A percentile compares a stretch with the other conserved stretches of the same genome.
These are phyloP conservation scores for Perccottus glenii DNA, from an alignment of 2,113 vertebrate genomes.

Conservation along the genomic window DNA sequence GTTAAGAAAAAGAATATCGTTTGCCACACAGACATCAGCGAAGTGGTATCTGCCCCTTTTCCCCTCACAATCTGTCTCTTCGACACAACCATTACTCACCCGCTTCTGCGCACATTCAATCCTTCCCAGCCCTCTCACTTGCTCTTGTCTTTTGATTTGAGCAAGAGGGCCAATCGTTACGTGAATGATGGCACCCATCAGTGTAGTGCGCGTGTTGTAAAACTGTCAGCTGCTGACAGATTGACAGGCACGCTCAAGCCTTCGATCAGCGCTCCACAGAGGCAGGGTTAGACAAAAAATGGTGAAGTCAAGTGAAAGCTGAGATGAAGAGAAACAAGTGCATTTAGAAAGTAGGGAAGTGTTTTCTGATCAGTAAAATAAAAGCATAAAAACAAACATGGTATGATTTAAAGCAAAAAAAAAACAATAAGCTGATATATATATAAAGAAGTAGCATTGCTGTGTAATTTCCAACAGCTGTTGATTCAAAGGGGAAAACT, in stretches of 20 bases:
- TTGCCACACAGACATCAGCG: constrained; percentile 30
- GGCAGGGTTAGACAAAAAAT: constrained; percentile 14
- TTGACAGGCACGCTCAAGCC: constrained; percentile 77
- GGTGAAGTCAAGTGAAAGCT: neutral
- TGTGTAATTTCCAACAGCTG: constrained; percentile 74
- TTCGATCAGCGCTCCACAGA: constrained; percentile 71
- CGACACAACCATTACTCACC: constrained; percentile 18
- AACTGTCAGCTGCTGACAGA: constrained; percentile 83
- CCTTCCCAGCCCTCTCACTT: constrained; percentile 40
- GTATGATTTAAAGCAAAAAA: constrained; percentile 36
- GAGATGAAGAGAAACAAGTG: constrained; percentile 50
- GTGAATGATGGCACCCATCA: constrained; percentile 82
- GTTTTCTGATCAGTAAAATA: neutral
- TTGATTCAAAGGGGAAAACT: constrained; percentile 78
- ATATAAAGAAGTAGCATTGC: constrained; percentile 68
- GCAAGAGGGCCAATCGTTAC: constrained; percentile 73
- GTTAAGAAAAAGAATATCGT: constrained; percentile 13
- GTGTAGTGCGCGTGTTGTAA: constrained; percentile 85
- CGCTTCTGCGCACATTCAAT: constrained; percentile 36
- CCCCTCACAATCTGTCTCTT: constrained; percentile 35
- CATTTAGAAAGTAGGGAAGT: constrained; percentile 11
- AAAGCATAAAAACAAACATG: constrained; percentile 46
- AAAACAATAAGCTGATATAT: constrained; percentile 32
- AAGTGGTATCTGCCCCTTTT: constrained; percentile 35
- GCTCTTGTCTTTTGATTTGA: constrained; percentile 68